Evolutionary conservation across 2,888 invertebrate species (phyloP), one percentile per base, ranked within the genome.

Genomic region (Emmelina monodactyla): DNA sequence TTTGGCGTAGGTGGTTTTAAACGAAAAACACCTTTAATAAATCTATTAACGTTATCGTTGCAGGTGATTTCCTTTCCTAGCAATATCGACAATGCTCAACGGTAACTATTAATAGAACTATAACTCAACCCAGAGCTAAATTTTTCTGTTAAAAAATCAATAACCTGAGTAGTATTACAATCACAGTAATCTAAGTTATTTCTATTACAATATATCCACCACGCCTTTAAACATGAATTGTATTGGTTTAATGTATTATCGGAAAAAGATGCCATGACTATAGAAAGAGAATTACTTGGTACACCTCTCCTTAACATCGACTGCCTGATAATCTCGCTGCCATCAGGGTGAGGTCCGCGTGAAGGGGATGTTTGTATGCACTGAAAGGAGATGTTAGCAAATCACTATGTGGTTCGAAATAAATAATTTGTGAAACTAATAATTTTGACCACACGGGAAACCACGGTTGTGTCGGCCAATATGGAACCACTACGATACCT

Each of bases 311-410:
- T 13, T 34, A 10, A n/a, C 4, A 39, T 32, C 16, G 38, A 33
- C 13, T 28, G 19, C 43, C 43, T 9, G 38, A 43, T 16, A 43
- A 35, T 16, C 13, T 33, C 31, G 9, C 42, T 22, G 37, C 39
- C 33, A 35, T 34, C 32, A 39, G 15, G 35, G 31, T 32, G 6
- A 40, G 38, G 3, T 12, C 29, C 19, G 9, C 11, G 31, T 40
- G 37, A 7, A 37, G 33, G 14, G 11, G 25, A 31, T 40, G 40
- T 2, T 15, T 6, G 10, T 11, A n/a, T n/a, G n/a, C n/a, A 5
- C 39, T 40, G 37, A 28, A 43, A 40, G 31, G 36, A 28, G 38
- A 40, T 7, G 9, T 5, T 9, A 29, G 9, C 6, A 13, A 12
- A 13, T 29, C 12, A 4, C 13, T 29, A 14, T 29, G 3, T 13